Base-by-base conservation (phyloP, 2,888 invertebrate species). In the Piscicola geometra region DNA sequence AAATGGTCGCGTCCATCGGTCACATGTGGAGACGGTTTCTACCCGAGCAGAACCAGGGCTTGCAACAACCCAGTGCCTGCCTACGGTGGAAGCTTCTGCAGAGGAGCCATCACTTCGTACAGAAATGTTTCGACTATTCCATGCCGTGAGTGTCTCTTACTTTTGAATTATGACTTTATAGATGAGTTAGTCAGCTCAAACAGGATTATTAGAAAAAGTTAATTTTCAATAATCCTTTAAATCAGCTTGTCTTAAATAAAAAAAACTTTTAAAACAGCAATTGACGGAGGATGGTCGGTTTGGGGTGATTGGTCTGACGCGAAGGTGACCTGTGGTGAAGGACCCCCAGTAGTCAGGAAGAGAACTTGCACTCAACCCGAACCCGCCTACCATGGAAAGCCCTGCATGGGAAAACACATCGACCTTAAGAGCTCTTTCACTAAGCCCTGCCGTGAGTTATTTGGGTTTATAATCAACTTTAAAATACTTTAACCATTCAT, bases 71-170 rank as follows among this genome's bases (percentile, higher is more conserved):
- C 81, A 0, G 76, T 75, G 0, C 79, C 81, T 2, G 71, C 79
- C 21, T 76, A 81, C 68, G 81, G 81, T 21, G 79, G 78, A 25
- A 75, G 77, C 21, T 67, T 71, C 50, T 82, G 82, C 72, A 60
- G 18, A 71, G 76, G 76, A 28, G 35, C 71, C n/a, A 30, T 56
- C 28, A 41, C 52, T 32, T 52, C 52, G 12, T 64, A 52, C 66
- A 71, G 35, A 25, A 64, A 66, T 41, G 76, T 76, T 47, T 71
- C 76, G 30, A 64, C 41, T 32, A 32, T 41, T 64, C 76, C 76
- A 30, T 76, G 76, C 66, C 50, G 76, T 76, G 33, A 70, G 70
- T 70, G 21, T 2, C 52, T 21, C 21, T 50, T 68, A n/a, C 35
- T 68, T n/a, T 32, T 68, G 33, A 68, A 33, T 33, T n/a, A n/a